Evolutionary conservation across 2,888 invertebrate species (phyloP), one percentile per base, ranked within the genome.

Genomic region (Sphinx pinastri): DNA sequence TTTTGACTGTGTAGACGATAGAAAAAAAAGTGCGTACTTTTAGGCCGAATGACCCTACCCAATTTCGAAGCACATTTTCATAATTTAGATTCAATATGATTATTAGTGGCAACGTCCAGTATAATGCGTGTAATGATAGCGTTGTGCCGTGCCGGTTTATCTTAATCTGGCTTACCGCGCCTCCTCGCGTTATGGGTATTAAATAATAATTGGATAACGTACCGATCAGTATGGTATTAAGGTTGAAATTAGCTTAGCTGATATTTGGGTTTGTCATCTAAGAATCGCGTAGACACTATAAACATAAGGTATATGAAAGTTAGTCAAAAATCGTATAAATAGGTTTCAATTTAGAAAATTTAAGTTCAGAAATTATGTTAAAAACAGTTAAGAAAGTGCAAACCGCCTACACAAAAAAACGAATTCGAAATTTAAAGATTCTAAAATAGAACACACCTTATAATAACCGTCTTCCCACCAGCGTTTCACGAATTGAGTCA

Each of bases 201-300:
- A 89, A 89, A 88, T 88, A 90, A 88, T 92, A 92, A 92, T 92
- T 91, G 92, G 91, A 91, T 92, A 89, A 89, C 80, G 80, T 85
- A 86, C 86, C 79, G 88, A 86, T 87, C 77, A 79, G 77, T 83
- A 87, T 84, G 74, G 79, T 76, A 71, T 55, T 63, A 58, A 60
- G 14, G 47, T 68, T 38, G 38, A 38, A 38, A 38, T 38, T 38
- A 38, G 38, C 38, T 14, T 58, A 51, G 49, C 51, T 16, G 49
- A 38, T 2, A 31, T 38, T 67, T 51, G 8, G 67, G 47, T n/a
- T 25, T 5, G 57, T 57, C 13, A 13, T 19, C 25, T 19, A 11
- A 19, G 25, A 57, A 19, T 47, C 47, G 47, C 16, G 45, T 47
- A 16, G 16, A 38, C 45, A n/a, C 45, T 47, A 16, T 38, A 25